Evolutionary conservation across 92 coral and sea anemone species (phyloP).

Genomic region (Phenganax marumi): DNA sequence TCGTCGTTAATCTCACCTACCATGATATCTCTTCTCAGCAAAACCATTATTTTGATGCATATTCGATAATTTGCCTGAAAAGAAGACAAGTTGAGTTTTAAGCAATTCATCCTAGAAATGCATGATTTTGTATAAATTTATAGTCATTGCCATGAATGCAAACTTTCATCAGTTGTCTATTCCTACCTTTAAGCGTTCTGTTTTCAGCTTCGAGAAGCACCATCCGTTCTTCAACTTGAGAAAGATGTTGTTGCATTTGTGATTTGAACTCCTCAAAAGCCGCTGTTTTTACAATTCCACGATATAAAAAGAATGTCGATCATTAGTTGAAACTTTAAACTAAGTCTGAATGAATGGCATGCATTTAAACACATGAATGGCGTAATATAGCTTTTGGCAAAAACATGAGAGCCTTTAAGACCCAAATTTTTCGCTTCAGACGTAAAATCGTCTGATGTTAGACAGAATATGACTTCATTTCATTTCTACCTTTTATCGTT

Average conservation of each 20-base stretch:
- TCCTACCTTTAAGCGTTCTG: conserved; percentile 35
- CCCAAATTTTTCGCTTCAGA: neutral
- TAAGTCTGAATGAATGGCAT: too few species aligned
- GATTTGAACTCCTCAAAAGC: conserved; percentile 43
- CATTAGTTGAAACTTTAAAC: too few species aligned
- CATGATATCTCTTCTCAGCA: conserved; percentile 40
- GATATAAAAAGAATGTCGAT: neutral
- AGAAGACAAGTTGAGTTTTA: neutral
- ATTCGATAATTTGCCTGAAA: conserved; percentile 28
- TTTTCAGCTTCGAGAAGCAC: conserved; percentile 43
- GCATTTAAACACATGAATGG: too few species aligned
- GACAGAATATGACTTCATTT: too few species aligned
- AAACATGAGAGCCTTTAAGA: neutral
- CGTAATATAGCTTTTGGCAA: too few species aligned
- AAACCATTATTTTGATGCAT: conserved; percentile 38
- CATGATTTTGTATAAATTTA: too few species aligned
- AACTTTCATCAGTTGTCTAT: neutral
- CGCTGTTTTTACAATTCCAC: neutral
- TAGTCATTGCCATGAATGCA: too few species aligned
- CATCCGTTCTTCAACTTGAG: conserved; percentile 44
- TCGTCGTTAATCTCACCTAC: neutral
- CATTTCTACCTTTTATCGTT: conserved; percentile 24
- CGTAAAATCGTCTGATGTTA: too few species aligned
- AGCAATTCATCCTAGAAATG: neutral
- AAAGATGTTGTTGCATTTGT: conserved; percentile 44